Base-by-base conservation (phyloP, 2,113 vertebrate genomes). In the Silurus meridionalis region DNA sequence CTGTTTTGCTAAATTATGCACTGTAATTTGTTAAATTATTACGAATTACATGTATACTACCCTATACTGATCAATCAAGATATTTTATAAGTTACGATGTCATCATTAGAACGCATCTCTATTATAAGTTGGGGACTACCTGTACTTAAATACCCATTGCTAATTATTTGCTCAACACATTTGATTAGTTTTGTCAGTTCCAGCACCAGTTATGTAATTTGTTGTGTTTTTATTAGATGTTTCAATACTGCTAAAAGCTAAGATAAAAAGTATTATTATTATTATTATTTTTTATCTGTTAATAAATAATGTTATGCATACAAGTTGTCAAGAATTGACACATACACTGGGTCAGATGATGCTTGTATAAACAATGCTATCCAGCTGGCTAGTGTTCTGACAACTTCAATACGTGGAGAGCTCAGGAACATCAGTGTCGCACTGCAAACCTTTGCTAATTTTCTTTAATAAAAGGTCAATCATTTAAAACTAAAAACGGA, bases 281-380 rank as follows among this genome's bases (percentile, higher is more conserved):
- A 21, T 37, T 3, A 2, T 37, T 37, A 2, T 37, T 37, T 37
- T 37, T 37, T 37, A 23, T 48, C 37, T 48, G 69, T 46, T 15
- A 46, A 71, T 17, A 71, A 46, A 15, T 67, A 28, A 37, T 28
- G 55, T 61, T 60, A 75, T 52, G 52, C 60, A 85, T 57, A 57
- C 77, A 80, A 80, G 63, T 46, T 60, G 64, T 69, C 52, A 80
- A 25, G 64, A 60, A 37, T 7, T 71, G 63, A 66, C 53, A n/a
- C 48, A 23, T 64, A 64, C 60, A 55, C 58, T 8, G 7, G 28
- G 28, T 60, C 50, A 63, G 19, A 77, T 52, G 64, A 69, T 2
- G 55, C 77, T 71, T 71, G n/a, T 69, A 13, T 80, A 85, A 85
- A 79, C 63, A 85, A 23, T 80, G 63, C n/a, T 23, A 53, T 80